Base-by-base conservation (phyloP, 2,888 invertebrate species). In the Herminia tarsipennalis region DNA sequence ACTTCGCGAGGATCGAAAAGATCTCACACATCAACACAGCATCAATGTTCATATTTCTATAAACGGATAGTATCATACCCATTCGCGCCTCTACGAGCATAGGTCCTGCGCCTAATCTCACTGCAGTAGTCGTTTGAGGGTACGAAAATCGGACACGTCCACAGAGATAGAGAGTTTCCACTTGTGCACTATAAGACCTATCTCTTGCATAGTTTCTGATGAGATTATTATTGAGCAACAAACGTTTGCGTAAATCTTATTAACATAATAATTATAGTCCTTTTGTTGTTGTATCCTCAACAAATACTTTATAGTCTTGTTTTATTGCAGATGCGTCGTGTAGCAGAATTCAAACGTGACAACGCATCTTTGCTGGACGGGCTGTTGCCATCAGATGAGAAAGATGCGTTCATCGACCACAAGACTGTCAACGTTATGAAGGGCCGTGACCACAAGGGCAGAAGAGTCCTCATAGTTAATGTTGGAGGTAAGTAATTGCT, bases 391-490 rank as follows among this genome's bases (percentile, higher is more conserved):
- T 92, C 92, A 12, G 93, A 95, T 33, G 95, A 96, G 71, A 93
- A 93, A 73, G 87, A 88, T 0, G 93, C 95, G 4, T 94, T 96
- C 71, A 82, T 94, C n/a, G 93, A 96, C 14, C 93, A 95, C 76
- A 94, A 94, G 60, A 94, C 96, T 0, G 95, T 96, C 4, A 97
- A 96, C 74, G 96, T 97, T 1, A 75, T 97, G 55, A 95, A 93
- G 63, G 93, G 94, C 45, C 92, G 95, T 27, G 97, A 97, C 78
- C 94, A 96, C 63, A 93, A 94, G 72, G 95, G 96, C 13, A 92
- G 97, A 47, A 93, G 97, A 50, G 93, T 96, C 0, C 91, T 97
- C 5, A 76, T 96, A 21, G 95, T 96, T 0, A 95, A 94, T 71
- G 93, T 93, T 55, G 97, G 97, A 77, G 93, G 94, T 94, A 76